Percentiles rank a stretch among this genome's conserved stretches.
Evolutionary conservation across 1,140 invertebrate species (phyloP).

Genomic region (Ips typographus): DNA sequence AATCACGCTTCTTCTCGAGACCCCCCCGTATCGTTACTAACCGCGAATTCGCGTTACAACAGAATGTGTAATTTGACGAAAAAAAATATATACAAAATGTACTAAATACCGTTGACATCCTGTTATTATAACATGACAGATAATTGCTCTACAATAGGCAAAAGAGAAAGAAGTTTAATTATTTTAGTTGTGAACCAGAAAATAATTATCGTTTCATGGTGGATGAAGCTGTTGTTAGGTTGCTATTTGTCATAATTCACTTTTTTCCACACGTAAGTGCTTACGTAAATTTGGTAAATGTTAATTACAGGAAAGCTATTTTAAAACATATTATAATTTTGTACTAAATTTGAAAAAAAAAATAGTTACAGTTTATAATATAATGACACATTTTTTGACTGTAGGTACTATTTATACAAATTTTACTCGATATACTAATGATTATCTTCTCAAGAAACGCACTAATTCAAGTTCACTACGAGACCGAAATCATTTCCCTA

Average conservation of each 20-base stretch:
- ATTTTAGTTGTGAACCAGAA: conserved; percentile 11
- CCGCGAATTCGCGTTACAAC: background rate
- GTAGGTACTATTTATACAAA: no score
- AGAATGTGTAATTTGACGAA: background rate
- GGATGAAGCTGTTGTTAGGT: conserved; percentile 3
- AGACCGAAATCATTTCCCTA: no score
- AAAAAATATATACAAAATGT: background rate
- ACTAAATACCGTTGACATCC: conserved; percentile 5
- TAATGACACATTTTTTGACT: no score
- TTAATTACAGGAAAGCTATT: no score
- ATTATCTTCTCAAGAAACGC: no score
- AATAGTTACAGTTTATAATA: no score
- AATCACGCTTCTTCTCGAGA: background rate
- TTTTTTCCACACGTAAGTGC: background rate
- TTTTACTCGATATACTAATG: no score
- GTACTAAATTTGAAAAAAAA: no score
- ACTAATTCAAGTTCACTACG: no score
- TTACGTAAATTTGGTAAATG: no score
- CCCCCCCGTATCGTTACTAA: background rate
- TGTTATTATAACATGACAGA: conserved; percentile 4
- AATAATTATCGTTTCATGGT: conserved; percentile 13
- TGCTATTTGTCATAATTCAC: background rate
- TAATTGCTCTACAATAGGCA: background rate
- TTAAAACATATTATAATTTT: no score
- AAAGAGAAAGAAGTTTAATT: conserved; percentile 6